These are phyloP conservation scores for Caenorhabditis plicata DNA, from an alignment of 2,888 invertebrate genomes.

Conservation along the genomic window DNA sequence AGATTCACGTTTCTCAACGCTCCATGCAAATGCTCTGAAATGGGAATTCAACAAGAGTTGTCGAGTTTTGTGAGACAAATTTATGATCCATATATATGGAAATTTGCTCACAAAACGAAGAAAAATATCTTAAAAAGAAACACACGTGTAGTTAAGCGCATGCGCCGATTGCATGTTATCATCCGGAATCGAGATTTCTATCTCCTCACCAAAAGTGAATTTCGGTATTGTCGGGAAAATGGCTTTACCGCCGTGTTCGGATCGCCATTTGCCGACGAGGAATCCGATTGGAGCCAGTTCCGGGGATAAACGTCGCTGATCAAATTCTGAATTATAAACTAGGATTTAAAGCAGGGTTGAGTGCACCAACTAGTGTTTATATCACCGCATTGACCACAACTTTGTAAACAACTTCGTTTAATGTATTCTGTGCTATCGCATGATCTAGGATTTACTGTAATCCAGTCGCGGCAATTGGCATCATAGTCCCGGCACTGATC, in stretches of 20 bases:
- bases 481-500: slow-evolving; percentile 41
- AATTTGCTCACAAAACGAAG: slow-evolving; percentile 1
- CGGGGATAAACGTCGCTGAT: slow-evolving; percentile 48
- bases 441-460: slow-evolving; percentile 44
- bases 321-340: slow-evolving; percentile 55
- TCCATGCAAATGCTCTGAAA: slow-evolving; percentile 48
- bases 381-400: slow-evolving; percentile 54
- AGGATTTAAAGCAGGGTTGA: background rate
- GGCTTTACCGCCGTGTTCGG: slow-evolving; percentile 63
- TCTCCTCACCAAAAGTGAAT: slow-evolving; percentile 65
- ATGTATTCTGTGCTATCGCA: slow-evolving; percentile 60
- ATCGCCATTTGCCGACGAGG: slow-evolving; percentile 65
- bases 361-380: slow-evolving; percentile 46
- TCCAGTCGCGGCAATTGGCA: slow-evolving; percentile 61
- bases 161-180: slow-evolving; percentile 47
- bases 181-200: slow-evolving; percentile 62
- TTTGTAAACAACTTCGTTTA: slow-evolving; percentile 45
- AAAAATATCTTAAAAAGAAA: background rate
- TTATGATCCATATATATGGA: background rate
- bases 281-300: slow-evolving; percentile 57
- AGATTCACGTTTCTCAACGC: slow-evolving; percentile 32
- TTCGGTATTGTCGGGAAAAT: slow-evolving; percentile 64
- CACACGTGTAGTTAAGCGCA: slow-evolving; percentile 65
- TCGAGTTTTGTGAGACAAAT: background rate
- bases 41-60: background rate